Evolutionary conservation across 2,113 vertebrate species (phyloP), one percentile per base, ranked within the genome.

Genomic region (Pollimyrus isidori): DNA sequence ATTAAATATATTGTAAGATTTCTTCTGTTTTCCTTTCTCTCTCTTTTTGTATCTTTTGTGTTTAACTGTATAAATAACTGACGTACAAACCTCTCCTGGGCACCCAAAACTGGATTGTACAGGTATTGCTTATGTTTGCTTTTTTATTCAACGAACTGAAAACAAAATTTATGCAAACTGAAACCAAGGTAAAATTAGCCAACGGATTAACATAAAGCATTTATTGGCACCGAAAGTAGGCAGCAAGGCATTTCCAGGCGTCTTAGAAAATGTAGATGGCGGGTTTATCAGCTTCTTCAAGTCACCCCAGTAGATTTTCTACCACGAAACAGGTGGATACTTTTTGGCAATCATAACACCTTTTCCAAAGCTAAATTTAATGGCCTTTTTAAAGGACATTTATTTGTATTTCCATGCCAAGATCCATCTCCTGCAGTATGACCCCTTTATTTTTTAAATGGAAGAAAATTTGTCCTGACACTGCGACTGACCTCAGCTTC

Each of bases 401-500:
- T 52, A 80, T 89, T 87, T 87, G 86, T 88, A 23, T 87, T 58
- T 83, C 86, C 49, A 46, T 45, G 86, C 86, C 73, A 62, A 90
- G 39, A 73, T 45, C 86, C 86, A 76, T 80, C 76, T 88, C 53
- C 42, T 83, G 89, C 50, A 88, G 56, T 84, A 89, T 52, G 89
- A 88, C 80, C 87, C 87, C 76, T 90, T 90, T 83, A 90, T 89
- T 89, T 89, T 46, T 52, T 89, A 91, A 91, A 89, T 89, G 87
- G 89, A 88, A 86, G 83, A 90, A 88, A 86, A 88, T 90, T 94
- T 94, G 92, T 87, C 88, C 49, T 48, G 92, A 91, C 0, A 93
- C 93, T 94, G 90, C 87, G 89, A 90, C 92, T 94, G 92, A 94
- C 92, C 90, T 94, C 88, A 82, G 91, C 87, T 90, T 91, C 86